Percentiles rank a stretch among this genome's conserved stretches.
Conservation (phyloP, 1,140 invertebrate species). For the Ladona fulva region DNA sequence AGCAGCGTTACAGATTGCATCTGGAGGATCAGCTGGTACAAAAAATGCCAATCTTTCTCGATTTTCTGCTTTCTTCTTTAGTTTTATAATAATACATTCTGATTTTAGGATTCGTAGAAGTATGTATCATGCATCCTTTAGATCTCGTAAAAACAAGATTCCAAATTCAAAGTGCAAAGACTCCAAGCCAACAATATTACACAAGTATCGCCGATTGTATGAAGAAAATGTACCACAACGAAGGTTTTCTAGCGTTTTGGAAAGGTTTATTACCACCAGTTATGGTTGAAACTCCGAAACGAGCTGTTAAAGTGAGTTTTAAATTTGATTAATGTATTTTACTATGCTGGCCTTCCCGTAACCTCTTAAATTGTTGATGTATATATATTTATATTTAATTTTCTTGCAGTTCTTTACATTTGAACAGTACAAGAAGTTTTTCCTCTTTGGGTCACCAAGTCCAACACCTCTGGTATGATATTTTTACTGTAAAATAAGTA, state of each 20-base stretch:
- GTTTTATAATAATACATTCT: background rate
- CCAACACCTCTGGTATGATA: constrained; percentile 58
- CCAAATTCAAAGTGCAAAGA: constrained; percentile 58
- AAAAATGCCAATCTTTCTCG: constrained; percentile 12
- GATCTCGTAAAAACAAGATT: constrained; percentile 86
- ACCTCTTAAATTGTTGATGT: constrained; percentile 1
- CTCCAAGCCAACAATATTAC: constrained; percentile 54
- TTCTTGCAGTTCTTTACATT: constrained; percentile 72
- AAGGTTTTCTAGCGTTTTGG: constrained; percentile 73
- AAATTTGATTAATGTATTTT: background rate
- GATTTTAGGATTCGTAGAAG: constrained; percentile 71
- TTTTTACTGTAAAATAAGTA: background rate
- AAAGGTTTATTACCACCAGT: constrained; percentile 89
- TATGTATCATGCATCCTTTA: constrained; percentile 91
- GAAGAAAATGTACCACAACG: constrained; percentile 73
- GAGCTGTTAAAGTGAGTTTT: constrained; percentile 66
- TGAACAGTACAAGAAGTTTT: constrained; percentile 82
- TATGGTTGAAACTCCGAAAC: constrained; percentile 87
- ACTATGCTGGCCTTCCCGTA: background rate
- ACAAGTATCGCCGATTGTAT: constrained; percentile 78
- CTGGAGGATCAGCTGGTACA: constrained; percentile 76
- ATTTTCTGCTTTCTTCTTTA: background rate
- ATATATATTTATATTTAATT: constrained; percentile 20
- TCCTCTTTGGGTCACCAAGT: constrained; percentile 60
- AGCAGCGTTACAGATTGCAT: constrained; percentile 71